Conservation (phyloP, 2,888 invertebrate genomes). For the Abrostola tripartita region DNA sequence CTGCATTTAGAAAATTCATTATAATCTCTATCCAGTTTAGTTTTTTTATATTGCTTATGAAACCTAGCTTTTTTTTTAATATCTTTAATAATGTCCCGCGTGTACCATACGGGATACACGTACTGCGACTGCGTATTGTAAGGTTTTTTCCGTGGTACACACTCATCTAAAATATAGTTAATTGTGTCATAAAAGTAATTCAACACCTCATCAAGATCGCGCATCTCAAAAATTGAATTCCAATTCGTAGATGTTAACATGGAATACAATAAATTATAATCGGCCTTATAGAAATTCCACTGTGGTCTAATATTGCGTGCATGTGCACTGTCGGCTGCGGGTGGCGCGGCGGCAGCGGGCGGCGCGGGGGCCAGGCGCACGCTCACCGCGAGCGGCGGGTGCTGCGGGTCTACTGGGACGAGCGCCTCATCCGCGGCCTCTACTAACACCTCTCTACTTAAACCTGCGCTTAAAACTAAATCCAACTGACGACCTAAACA, state of each 20-base stretch:
- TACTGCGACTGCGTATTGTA: not conserved
- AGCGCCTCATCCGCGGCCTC: constrained; percentile 1
- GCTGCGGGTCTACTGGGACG: constrained; percentile 3
- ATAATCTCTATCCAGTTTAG: not conserved
- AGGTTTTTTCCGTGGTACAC: constrained; percentile 8
- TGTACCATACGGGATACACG: constrained; percentile 7
- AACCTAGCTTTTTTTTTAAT: constrained; percentile 3
- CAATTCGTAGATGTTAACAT: constrained; percentile 9
- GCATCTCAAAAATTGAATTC: constrained; percentile 12
- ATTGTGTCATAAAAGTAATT: constrained; percentile 6
- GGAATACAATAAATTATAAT: constrained; percentile 9
- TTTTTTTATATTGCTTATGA: constrained; percentile 1
- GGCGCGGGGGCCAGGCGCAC: not conserved
- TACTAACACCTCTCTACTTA: not conserved
- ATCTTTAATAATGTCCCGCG: not conserved
- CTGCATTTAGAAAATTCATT: constrained; percentile 1
- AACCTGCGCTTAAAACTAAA: constrained; percentile 7
- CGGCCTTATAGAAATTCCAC: constrained; percentile 20
- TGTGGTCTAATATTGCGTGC: constrained; percentile 7
- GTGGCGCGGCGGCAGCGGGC: too few relatives aligned
- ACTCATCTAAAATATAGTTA: not conserved
- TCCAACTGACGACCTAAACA: not conserved
- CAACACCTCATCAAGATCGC: not conserved
- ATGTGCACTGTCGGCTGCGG: not conserved
- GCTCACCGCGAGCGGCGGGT: constrained; percentile 33